A percentile compares a stretch with the other conserved stretches of the same genome.
These are phyloP conservation scores for Andricus grossulariae DNA, from an alignment of 1,140 invertebrate species.

Conservation along the genomic window DNA sequence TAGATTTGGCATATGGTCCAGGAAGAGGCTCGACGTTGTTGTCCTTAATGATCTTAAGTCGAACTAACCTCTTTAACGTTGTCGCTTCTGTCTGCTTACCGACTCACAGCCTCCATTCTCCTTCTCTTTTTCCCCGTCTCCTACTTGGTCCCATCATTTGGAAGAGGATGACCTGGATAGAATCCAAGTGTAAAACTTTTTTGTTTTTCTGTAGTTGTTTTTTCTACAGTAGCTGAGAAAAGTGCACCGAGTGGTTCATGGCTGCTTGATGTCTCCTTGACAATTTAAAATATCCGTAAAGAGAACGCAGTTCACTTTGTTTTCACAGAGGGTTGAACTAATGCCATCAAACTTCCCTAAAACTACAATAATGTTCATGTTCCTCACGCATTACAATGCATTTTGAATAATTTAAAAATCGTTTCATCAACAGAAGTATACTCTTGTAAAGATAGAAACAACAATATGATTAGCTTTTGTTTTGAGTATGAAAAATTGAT, in stretches of 20 bases:
- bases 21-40: constrained; percentile 66
- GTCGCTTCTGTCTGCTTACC: constrained; percentile 58
- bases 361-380: too few relatives aligned
- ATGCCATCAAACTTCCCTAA: too few relatives aligned
- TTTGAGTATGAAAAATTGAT: too few relatives aligned
- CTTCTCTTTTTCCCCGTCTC: constrained; percentile 43
- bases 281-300: too few relatives aligned
- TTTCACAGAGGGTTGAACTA: too few relatives aligned
- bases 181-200: constrained; percentile 55
- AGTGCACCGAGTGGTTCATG: constrained; percentile 42
- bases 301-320: too few relatives aligned
- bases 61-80: constrained; percentile 60
- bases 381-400: too few relatives aligned
- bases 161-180: constrained; percentile 72
- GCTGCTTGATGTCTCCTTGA: neutral
- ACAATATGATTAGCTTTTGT: too few relatives aligned
- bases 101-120: constrained; percentile 43
- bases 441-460: too few relatives aligned
- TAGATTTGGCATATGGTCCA: constrained; percentile 65
- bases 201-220: constrained; percentile 11
- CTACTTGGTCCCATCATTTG: constrained; percentile 50
- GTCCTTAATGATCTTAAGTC: constrained; percentile 69
- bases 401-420: too few relatives aligned
- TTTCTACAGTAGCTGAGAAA: neutral
- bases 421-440: too few relatives aligned